Base-by-base conservation (phyloP, 2,797 vertebrate species). In the Trematomus bernacchii region DNA sequence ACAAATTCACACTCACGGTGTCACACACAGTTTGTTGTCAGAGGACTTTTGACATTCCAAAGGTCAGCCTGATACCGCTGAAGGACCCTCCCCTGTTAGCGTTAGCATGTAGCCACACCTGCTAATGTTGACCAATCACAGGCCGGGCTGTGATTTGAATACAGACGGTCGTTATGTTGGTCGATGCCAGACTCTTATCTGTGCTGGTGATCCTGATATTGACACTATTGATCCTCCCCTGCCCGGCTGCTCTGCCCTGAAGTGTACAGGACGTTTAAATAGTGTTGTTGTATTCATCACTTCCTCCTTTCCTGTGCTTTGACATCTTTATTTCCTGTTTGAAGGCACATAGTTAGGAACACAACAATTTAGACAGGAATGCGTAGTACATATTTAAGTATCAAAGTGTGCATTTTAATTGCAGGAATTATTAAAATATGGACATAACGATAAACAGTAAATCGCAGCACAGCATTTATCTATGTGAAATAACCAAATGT, bases 1-100 rank as follows among this genome's bases (percentile, higher is more conserved):
- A n/a, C n/a, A n/a, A n/a, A n/a, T 70, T 79, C 72, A 64, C 55
- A 73, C 58, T 64, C 64, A 54, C 58, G 55, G 47, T 47, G 42
- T 71, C 37, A 71, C 33, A 2, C 33, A 37, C 57, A 37, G 68
- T 53, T 80, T 75, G 77, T 66, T 75, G 12, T 77, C 51, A 6
- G 58, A 30, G 62, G 77, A 83, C 87, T 73, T 79, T 80, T 82
- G 54, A 79, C 79, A 63, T 86, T 93, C 82, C 89, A 91, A 90
- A 93, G 90, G 82, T 40, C 86, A 87, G 77, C 72, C 37, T 73
- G 67, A 87, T 78, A 86, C 81, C 21, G 50, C 54, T 5, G 33
- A 6, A 1, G 21, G 52, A 60, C 21, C 46, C 42, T 59, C 79
- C 64, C 77, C 46, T 40, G 40, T 48, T 51, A 21, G 19, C 46